Evolutionary conservation across 2,888 invertebrate genomes (phyloP), one percentile per base, ranked within the genome.

Genomic region (Linnaemya tessellans): DNA sequence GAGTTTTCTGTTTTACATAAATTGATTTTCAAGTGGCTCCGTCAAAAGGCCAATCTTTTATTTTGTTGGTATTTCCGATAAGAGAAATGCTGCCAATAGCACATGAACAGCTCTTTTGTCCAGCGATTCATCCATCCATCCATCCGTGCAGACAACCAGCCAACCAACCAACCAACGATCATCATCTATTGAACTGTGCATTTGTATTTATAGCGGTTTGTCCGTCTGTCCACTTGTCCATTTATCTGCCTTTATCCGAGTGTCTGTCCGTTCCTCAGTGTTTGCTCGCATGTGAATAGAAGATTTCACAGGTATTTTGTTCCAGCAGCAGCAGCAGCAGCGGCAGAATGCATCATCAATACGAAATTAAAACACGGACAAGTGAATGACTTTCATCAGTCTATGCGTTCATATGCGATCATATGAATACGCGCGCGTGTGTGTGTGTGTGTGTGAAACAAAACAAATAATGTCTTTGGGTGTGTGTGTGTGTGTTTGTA

Each of bases 11-110:
- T 71, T 78, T 81, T 85, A 43, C 70, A 65, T 79, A 82, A 85
- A 85, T 82, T 85, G 85, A 85, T 85, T 82, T 75, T 85, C 85
- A 85, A 85, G 85, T 85, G 85, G 85, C 85, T 82, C 79, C 85
- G 82, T 75, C 79, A 85, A 85, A 82, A 82, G 71, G 71, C 79
- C 85, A 85, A 80, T 80, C 79, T 79, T 71, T 79, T 65, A 56
- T 75, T 85, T 79, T 54, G 68, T 82, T 79, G 64, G 85, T 85
- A 82, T 82, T 82, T 71, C 74, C 82, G 85, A 85, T 82, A 80
- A 85, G 73, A 71, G 67, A 79, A 79, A 71, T 75, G 82, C 82
- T 85, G 75, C 82, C 82, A 85, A 75, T 77, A 46, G 64, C 70
- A 73, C 73, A 62, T 71, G 58, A 41, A 71, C 71, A 77, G 65